Evolutionary conservation across 2,113 vertebrate genomes (phyloP).

Genomic region (Aleadryas rufinucha): DNA sequence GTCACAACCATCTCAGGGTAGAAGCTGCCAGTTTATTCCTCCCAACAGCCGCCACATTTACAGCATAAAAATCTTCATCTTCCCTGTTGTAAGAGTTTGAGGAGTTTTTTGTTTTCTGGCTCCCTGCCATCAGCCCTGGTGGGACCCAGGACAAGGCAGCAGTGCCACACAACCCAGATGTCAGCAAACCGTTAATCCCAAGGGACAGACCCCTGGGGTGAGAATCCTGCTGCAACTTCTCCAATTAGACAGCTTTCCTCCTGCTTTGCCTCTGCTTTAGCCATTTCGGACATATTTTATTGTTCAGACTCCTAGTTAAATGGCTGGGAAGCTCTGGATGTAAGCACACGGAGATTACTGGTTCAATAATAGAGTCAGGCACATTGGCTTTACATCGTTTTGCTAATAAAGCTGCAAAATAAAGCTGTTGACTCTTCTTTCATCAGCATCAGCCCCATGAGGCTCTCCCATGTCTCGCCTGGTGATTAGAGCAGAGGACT

Average conservation of each 20-base stretch:
- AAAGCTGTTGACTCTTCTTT: constrained; percentile 30
- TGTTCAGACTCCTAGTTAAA: constrained; percentile 39
- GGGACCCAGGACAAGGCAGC: constrained; percentile 10
- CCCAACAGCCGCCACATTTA: neutral
- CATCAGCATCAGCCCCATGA: constrained; percentile 15
- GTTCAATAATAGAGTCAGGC: neutral
- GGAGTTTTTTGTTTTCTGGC: neutral
- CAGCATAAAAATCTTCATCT: neutral
- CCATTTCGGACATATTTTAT: constrained; percentile 6
- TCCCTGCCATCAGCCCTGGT: neutral
- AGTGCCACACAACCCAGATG: neutral
- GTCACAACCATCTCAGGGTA: neutral
- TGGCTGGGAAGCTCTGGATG: neutral
- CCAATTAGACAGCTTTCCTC: constrained; percentile 56
- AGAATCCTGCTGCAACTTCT: constrained; percentile 10
- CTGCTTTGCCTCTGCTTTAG: constrained; percentile 22
- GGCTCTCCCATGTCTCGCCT: neutral
- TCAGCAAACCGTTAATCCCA: constrained; percentile 51
- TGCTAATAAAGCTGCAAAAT: constrained; percentile 36
- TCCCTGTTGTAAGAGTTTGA: neutral
- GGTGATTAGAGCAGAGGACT: constrained; percentile 44
- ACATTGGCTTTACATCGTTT: neutral
- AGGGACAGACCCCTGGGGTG: constrained; percentile 45
- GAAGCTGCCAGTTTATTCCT: neutral
- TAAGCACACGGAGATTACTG: neutral